Evolutionary conservation across 2,797 vertebrate species (phyloP).

Genomic region (Novumbra hubbsi): DNA sequence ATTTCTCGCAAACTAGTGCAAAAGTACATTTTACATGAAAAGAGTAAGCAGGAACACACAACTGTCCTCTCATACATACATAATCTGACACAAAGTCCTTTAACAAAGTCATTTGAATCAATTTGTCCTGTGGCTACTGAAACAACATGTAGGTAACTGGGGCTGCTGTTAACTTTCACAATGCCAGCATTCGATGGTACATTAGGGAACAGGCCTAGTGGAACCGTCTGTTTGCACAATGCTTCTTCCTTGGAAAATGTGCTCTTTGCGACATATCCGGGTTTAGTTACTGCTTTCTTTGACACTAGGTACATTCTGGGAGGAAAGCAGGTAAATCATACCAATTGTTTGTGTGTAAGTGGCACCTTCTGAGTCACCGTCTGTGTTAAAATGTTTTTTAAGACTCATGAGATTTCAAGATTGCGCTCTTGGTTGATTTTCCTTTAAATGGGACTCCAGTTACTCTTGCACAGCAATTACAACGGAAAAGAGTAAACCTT

Average conservation of each 20-base stretch:
- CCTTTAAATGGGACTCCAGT: background rate
- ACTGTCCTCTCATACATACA: background rate
- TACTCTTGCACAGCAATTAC: background rate
- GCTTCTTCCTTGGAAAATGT: slow-evolving; percentile 14
- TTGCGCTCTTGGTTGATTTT: background rate
- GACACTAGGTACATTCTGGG: background rate
- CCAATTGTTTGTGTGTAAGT: slow-evolving; percentile 6
- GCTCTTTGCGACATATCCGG: slow-evolving; percentile 4
- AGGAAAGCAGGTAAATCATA: slow-evolving; percentile 3
- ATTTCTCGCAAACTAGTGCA: background rate
- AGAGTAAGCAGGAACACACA: background rate
- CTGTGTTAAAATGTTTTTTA: background rate
- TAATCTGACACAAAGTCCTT: background rate
- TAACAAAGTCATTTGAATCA: slow-evolving; percentile 1
- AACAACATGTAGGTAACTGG: background rate
- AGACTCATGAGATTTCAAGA: background rate
- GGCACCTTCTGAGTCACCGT: background rate
- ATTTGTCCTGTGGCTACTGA: background rate
- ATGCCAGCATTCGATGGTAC: slow-evolving; percentile 35
- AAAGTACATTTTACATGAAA: background rate
- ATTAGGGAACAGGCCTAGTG: slow-evolving; percentile 42
- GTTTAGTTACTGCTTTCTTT: slow-evolving; percentile 1
- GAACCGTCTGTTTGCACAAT: slow-evolving; percentile 35
- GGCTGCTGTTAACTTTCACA: slow-evolving; percentile 4
- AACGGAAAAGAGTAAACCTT: background rate